Conservation (phyloP, 2,113 vertebrate species). For the Petromus typicus region DNA sequence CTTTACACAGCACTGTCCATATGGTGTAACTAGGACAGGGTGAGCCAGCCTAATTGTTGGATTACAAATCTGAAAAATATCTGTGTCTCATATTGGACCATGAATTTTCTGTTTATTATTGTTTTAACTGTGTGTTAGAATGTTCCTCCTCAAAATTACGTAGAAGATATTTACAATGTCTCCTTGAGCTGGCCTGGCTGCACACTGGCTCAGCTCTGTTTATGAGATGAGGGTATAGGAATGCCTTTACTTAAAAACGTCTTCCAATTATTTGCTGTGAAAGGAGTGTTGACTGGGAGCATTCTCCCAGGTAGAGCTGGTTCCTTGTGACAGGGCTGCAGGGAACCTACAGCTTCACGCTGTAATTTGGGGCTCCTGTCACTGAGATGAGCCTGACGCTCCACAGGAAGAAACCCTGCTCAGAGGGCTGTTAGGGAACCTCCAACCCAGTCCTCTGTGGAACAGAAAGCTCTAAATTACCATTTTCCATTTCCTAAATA, state of each 20-base stretch:
- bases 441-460: background rate
- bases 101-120: slow-evolving; percentile 32
- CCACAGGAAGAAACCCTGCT: background rate
- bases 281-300: background rate
- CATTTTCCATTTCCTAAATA: slow-evolving; percentile 30
- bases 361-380: background rate
- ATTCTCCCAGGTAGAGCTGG: background rate
- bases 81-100: background rate
- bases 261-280: background rate
- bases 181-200: background rate
- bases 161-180: background rate
- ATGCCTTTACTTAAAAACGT: background rate
- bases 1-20: background rate
- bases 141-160: background rate
- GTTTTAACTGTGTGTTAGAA: background rate
- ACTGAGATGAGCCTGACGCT: background rate
- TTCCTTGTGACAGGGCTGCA: background rate
- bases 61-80: background rate
- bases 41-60: background rate
- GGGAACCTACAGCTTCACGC: background rate
- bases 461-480: background rate
- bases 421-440: background rate
- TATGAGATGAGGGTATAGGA: background rate
- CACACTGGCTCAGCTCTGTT: slow-evolving; percentile 18
- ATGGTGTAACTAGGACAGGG: background rate